Percentiles rank a stretch among this genome's conserved stretches.
These are phyloP conservation scores for Drosophila peninsularis DNA, from an alignment of 2,888 invertebrate species.

Conservation along the genomic window DNA sequence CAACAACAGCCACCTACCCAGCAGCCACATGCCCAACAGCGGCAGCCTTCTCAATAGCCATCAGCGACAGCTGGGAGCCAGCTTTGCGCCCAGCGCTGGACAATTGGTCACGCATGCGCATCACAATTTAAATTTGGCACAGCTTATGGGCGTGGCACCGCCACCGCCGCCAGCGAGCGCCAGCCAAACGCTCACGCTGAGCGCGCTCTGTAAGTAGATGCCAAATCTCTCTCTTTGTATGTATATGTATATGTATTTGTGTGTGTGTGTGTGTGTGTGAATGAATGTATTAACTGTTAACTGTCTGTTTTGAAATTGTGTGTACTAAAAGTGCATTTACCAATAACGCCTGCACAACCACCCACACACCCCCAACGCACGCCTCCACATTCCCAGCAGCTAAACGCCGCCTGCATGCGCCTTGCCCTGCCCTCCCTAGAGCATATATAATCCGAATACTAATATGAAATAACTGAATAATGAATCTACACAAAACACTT, in stretches of 20 bases:
- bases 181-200: constrained; percentile 78
- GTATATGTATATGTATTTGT: constrained; percentile 3
- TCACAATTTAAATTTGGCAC: constrained; percentile 64
- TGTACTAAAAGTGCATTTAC: constrained; percentile 8
- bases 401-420: constrained; percentile 54
- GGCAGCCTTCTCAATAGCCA: constrained; percentile 36
- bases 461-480: constrained; percentile 21
- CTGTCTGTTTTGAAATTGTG: constrained; percentile 21
- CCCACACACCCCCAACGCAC: constrained; percentile 5
- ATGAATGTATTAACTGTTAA: constrained; percentile 36
- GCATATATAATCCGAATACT: not conserved
- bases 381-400: not conserved
- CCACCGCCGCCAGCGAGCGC: constrained; percentile 67
- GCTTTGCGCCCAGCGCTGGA: constrained; percentile 32
- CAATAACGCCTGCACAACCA: constrained; percentile 20
- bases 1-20: constrained; percentile 36
- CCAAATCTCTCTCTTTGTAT: constrained; percentile 7
- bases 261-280: constrained; percentile 20
- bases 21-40: constrained; percentile 36
- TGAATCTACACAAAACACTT: constrained; percentile 31
- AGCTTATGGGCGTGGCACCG: constrained; percentile 73
- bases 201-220: constrained; percentile 85
- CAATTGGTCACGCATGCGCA: constrained; percentile 59
- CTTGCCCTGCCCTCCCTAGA: constrained; percentile 10
- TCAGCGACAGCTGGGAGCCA: constrained; percentile 49